Evolutionary conservation across 2,888 invertebrate species (phyloP).

Genomic region (Morpho helenor): DNA sequence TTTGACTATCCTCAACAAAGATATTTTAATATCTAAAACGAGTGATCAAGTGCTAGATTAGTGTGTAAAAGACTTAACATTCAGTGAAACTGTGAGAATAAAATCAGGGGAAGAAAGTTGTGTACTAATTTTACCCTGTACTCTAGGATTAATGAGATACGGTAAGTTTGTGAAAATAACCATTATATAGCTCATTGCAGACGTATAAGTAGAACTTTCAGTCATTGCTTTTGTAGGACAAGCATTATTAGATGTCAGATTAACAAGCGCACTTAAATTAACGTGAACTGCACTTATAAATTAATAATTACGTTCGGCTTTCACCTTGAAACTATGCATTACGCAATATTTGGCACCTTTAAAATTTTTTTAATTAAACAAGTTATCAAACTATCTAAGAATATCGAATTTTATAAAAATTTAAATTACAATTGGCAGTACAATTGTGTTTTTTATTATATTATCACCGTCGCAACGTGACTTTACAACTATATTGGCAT

Average conservation of each 20-base stretch:
- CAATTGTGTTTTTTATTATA: constrained; percentile 66
- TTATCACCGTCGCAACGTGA: constrained; percentile 61
- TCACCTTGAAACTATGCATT: constrained; percentile 37
- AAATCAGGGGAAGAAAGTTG: constrained; percentile 63
- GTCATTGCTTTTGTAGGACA: constrained; percentile 60
- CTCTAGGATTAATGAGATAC: constrained; percentile 72
- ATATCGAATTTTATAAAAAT: constrained; percentile 71
- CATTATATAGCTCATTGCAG: constrained; percentile 15
- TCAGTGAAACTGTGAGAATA: constrained; percentile 69
- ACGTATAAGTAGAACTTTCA: constrained; percentile 46
- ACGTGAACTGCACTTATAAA: constrained; percentile 38
- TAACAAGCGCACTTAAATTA: constrained; percentile 36
- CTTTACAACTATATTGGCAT: constrained; percentile 55
- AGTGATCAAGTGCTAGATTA: constrained; percentile 66
- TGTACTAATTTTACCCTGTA: constrained; percentile 78
- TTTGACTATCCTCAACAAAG: constrained; percentile 68
- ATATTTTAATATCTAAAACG: constrained; percentile 57
- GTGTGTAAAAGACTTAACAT: constrained; percentile 66
- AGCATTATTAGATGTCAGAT: constrained; percentile 57
- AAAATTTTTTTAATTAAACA: constrained; percentile 63
- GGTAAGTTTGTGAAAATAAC: constrained; percentile 23
- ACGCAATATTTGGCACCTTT: constrained; percentile 66
- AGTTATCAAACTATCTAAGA: constrained; percentile 71
- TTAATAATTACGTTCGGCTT: constrained; percentile 41
- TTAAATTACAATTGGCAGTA: constrained; percentile 73